A percentile compares a stretch with the other conserved stretches of the same genome.
These are phyloP conservation scores for Botia almorhae DNA, from an alignment of 2,797 vertebrate species.

Conservation along the genomic window DNA sequence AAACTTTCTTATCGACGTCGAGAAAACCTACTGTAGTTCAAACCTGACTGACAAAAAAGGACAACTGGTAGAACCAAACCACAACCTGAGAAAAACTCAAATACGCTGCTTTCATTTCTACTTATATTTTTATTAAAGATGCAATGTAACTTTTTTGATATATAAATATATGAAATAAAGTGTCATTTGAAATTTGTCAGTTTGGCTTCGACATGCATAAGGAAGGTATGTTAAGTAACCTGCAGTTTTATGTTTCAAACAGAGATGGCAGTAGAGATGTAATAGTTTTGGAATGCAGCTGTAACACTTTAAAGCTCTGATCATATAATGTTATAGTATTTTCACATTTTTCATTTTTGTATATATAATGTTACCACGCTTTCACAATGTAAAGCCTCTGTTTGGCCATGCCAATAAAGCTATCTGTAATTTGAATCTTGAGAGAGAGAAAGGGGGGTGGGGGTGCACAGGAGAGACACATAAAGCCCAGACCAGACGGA, in stretches of 20 bases:
- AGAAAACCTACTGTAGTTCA: not conserved
- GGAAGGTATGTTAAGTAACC: too few relatives aligned
- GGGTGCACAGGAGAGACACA: constrained; percentile 10
- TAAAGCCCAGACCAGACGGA: constrained; percentile 60
- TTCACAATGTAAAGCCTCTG: not conserved
- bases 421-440: not conserved
- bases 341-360: not conserved
- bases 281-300: too few relatives aligned
- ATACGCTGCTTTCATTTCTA: too few relatives aligned
- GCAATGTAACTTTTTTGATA: too few relatives aligned
- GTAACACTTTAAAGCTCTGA: too few relatives aligned
- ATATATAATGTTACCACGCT: not conserved
- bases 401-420: not conserved
- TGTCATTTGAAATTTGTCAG: too few relatives aligned
- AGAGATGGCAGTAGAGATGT: too few relatives aligned
- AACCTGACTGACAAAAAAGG: not conserved
- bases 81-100: not conserved
- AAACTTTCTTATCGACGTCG: not conserved
- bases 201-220: too few relatives aligned
- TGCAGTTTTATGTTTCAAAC: too few relatives aligned
- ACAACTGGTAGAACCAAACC: not conserved
- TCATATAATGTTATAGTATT: too few relatives aligned
- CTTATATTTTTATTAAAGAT: too few relatives aligned
- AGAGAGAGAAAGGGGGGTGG: not conserved
- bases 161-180: too few relatives aligned